phyloP scores from a whole-genome alignment of 2,797 vertebrate species.

The Labroides dimidiatus region DNA sequence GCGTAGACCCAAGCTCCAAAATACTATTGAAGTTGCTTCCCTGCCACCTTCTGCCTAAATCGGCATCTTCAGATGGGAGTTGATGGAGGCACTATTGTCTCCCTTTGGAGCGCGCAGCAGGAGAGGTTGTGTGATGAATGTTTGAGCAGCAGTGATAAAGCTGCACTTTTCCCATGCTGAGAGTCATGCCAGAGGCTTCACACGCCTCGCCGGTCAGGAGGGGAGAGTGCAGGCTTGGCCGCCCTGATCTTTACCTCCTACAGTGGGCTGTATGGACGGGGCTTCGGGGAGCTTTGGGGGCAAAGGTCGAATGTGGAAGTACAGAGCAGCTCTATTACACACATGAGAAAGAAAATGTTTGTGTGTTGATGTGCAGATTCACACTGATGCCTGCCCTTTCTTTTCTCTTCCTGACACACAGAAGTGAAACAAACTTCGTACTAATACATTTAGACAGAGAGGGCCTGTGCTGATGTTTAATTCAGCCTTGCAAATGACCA shows the following conservation, averaged over 20 bases:
- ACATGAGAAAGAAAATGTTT: constrained; percentile 35
- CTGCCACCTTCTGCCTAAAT: constrained; percentile 78
- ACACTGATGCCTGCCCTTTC: constrained; percentile 15
- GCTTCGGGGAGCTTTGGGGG: constrained; percentile 55
- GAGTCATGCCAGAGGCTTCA: constrained; percentile 80
- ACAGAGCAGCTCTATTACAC: constrained; percentile 41
- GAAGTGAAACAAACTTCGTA: constrained; percentile 44
- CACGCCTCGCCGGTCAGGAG: constrained; percentile 64
- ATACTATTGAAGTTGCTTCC: constrained; percentile 79
- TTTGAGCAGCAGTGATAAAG: constrained; percentile 78
- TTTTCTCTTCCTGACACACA: constrained; percentile 19
- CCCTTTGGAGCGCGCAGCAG: constrained; percentile 68
- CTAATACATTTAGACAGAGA: constrained; percentile 27
- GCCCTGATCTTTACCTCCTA: constrained; percentile 70
- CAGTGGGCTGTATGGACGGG: constrained; percentile 54
- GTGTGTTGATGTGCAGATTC: constrained; percentile 28
- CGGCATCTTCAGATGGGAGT: constrained; percentile 68
- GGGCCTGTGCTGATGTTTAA: constrained; percentile 37
- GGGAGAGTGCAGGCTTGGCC: constrained; percentile 58
- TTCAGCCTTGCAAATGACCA: constrained; percentile 56
- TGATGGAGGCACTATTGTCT: constrained; percentile 69
- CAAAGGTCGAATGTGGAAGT: constrained; percentile 60
- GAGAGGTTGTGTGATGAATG: constrained; percentile 78
- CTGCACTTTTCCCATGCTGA: constrained; percentile 75
- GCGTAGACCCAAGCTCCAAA: constrained; percentile 57